phyloP scores from a whole-genome alignment of 2,797 vertebrate species.

The Gymnoscopelus braueri region DNA sequence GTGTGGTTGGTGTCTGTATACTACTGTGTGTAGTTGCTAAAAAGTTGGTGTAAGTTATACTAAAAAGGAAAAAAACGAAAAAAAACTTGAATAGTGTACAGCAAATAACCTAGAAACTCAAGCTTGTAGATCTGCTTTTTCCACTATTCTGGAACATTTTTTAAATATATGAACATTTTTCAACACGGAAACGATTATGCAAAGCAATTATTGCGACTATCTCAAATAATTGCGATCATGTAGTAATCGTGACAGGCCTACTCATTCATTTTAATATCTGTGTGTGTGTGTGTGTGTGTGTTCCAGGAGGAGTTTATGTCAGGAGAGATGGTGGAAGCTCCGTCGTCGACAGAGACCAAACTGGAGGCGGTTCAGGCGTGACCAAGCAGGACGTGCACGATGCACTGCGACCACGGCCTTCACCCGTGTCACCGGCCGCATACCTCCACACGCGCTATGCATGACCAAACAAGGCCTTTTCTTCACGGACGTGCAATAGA shows the following conservation, averaged over 20 bases:
- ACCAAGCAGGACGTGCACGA: slow-evolving; percentile 9
- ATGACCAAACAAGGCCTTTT: background rate
- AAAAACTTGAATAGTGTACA: background rate
- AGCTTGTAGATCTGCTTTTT: background rate
- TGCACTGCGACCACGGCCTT: background rate
- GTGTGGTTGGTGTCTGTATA: no score
- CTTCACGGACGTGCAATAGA: no score
- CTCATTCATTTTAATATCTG: background rate
- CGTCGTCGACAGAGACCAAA: slow-evolving; percentile 52
- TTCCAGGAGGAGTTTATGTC: slow-evolving; percentile 75
- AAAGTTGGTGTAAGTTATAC: no score
- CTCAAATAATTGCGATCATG: background rate
- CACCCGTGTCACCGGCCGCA: background rate
- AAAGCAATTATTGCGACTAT: no score
- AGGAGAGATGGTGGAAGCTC: slow-evolving; percentile 69
- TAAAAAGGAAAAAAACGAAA: background rate
- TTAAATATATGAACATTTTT: no score
- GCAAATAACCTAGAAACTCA: no score
- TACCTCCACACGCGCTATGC: background rate
- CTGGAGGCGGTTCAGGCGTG: slow-evolving; percentile 69
- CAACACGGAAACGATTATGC: no score
- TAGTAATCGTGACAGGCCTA: background rate
- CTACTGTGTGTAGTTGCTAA: no score
- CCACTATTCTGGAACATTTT: no score
- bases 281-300: slow-evolving; percentile 1